These are phyloP conservation scores for Drosophila trichaetosa DNA, from an alignment of 2,888 invertebrate species.

Conservation along the genomic window DNA sequence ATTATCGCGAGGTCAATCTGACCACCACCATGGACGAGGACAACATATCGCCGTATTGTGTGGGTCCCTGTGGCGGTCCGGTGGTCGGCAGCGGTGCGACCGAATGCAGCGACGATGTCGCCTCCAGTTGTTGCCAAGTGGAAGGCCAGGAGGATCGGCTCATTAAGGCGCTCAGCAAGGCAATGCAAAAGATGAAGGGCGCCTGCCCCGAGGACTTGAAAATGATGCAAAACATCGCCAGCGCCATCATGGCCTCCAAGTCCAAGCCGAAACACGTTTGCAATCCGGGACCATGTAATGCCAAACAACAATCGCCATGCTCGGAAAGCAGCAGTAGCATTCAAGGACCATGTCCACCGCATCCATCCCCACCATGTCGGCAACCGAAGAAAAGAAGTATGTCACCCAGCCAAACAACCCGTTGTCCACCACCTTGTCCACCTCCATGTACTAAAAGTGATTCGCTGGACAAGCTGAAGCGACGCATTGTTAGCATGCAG, in stretches of 20 bases:
- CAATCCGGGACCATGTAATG: slow-evolving; percentile 47
- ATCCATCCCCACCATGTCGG: slow-evolving; percentile 7
- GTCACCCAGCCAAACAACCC: slow-evolving; percentile 7
- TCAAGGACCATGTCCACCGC: slow-evolving; percentile 4
- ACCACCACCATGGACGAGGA: slow-evolving; percentile 83
- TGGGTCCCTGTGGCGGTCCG: slow-evolving; percentile 29
- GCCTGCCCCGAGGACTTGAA: slow-evolving; percentile 78
- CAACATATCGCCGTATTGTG: slow-evolving; percentile 64
- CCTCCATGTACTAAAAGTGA: slow-evolving; percentile 39
- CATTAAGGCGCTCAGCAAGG: slow-evolving; percentile 62
- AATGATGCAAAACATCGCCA: slow-evolving; percentile 73
- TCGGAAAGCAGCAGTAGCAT: slow-evolving; percentile 49
- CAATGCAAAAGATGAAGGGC: slow-evolving; percentile 79
- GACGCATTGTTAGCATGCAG: slow-evolving; percentile 75
- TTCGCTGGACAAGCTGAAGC: slow-evolving; percentile 72
- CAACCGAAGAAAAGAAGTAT: slow-evolving; percentile 17
- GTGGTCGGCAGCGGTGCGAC: slow-evolving; percentile 21
- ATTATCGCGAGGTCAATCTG: slow-evolving; percentile 77
- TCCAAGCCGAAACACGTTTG: slow-evolving; percentile 45
- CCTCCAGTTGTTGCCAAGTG: slow-evolving; percentile 38
- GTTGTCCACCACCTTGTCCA: slow-evolving; percentile 24
- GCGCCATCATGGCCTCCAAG: slow-evolving; percentile 65
- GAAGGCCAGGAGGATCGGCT: slow-evolving; percentile 66
- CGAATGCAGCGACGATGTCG: slow-evolving; percentile 57
- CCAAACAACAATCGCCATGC: slow-evolving; percentile 25